phyloP scores from a whole-genome alignment of 2,113 vertebrate genomes.

The Bufo gargarizans region DNA sequence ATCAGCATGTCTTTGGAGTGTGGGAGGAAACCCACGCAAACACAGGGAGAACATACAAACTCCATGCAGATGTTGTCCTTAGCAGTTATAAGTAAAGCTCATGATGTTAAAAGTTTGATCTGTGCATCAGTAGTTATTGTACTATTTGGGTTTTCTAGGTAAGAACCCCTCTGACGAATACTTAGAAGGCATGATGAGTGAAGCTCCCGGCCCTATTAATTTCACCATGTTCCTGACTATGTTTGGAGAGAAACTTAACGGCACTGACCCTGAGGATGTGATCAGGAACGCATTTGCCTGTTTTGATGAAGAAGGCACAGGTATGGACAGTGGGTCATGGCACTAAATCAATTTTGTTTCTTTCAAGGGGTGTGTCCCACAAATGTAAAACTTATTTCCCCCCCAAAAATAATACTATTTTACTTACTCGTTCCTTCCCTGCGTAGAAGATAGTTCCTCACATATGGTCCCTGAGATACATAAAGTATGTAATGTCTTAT shows the following conservation, averaged over 20 bases:
- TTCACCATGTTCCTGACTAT: constrained; percentile 99
- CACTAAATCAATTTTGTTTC: background rate
- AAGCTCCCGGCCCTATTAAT: constrained; percentile 97
- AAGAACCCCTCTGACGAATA: constrained; percentile 98
- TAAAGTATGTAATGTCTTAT: too few species aligned
- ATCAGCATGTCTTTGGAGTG: too few species aligned
- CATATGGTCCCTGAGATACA: too few species aligned
- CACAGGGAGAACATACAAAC: too few species aligned
- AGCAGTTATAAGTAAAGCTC: too few species aligned
- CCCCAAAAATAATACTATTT: too few species aligned
- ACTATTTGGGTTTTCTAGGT: constrained; percentile 71
- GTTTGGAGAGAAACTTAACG: constrained; percentile 97
- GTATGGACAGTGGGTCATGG: constrained; percentile 64
- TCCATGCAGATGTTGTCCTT: too few species aligned
- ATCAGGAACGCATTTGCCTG: constrained; percentile 98
- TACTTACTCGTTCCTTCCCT: too few species aligned
- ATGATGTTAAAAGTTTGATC: background rate
- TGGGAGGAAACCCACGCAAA: too few species aligned
- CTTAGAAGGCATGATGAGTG: constrained; percentile 97
- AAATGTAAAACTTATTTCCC: too few species aligned
- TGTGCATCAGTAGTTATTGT: background rate
- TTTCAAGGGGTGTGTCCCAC: too few species aligned
- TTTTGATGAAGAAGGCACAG: constrained; percentile 95
- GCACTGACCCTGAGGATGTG: constrained; percentile 95
- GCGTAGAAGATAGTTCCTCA: too few species aligned